Evolutionary conservation across 2,888 invertebrate species (phyloP), one percentile per base, ranked within the genome.

Genomic region (Trypoxylon attenuatum): DNA sequence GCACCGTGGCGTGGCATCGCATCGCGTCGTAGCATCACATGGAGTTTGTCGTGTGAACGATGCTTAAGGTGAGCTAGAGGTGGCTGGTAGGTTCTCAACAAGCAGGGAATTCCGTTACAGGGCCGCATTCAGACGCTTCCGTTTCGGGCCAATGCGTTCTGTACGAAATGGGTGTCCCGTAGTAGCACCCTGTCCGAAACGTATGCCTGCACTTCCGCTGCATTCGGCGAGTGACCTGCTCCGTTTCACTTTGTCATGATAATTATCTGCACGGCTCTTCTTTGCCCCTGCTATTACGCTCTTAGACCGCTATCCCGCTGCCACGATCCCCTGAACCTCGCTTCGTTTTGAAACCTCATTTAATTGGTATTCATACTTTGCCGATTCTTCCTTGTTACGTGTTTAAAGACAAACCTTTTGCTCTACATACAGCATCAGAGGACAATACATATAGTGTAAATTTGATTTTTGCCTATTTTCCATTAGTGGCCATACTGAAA

Each of bases 221-320:
- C 49, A 76, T 77, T 76, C 67, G 69, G 42, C 43, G 18, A 49
- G 5, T 33, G 13, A 33, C 10, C 33, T 53, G 56, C 46, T 53
- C 59, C 73, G 68, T 58, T 67, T 72, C 58, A 54, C 59, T 71
- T 47, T 65, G 62, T 61, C 67, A 62, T 65, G 52, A 54, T 69
- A 80, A 81, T 81, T 78, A 83, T 77, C 75, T 33, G 65, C 77
- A 78, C 74, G 78, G 73, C 69, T 54, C 51, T 67, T 69, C 46
- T 38, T 62, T 59, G 52, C 41, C 51, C 50, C 2, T n/a, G 47
- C 33, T 27, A 47, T 43, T 54, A 46, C 42, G 33, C 55, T 45
- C 46, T 52, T 25, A 22, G 46, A 47, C 16, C 47, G 50, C 39
- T 58, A n/a, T n/a, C n/a, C n/a, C n/a, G n/a, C n/a, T n/a, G n/a